These are phyloP conservation scores for Nomada fabriciana DNA, from an alignment of 2,888 invertebrate genomes.

Conservation along the genomic window DNA sequence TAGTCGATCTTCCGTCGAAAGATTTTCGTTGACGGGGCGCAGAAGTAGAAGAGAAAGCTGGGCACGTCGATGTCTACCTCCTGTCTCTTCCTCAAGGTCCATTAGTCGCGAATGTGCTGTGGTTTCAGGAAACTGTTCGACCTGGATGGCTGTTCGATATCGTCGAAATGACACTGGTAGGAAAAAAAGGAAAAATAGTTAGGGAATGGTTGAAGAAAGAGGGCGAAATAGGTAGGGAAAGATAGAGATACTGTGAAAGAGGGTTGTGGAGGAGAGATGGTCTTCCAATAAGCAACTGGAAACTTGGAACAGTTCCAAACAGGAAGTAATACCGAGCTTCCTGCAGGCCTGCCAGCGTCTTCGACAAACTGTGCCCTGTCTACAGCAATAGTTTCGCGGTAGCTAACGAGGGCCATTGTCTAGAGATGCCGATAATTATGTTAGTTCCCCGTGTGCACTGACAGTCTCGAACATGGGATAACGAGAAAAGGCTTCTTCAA, in stretches of 20 bases:
- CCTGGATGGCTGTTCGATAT: slow-evolving; percentile 63
- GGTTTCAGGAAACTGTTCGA: slow-evolving; percentile 66
- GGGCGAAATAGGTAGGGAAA: slow-evolving; percentile 27
- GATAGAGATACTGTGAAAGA: slow-evolving; percentile 41
- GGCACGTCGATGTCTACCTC: slow-evolving; percentile 52
- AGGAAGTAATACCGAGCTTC: slow-evolving; percentile 78
- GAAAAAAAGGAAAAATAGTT: slow-evolving; percentile 9
- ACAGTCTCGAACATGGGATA: slow-evolving; percentile 60
- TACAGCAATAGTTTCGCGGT: slow-evolving; percentile 70
- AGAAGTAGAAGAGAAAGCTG: slow-evolving; percentile 9
- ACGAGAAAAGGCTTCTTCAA: slow-evolving; percentile 46
- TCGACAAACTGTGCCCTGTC: slow-evolving; percentile 63
- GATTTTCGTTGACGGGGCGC: slow-evolving; percentile 37
- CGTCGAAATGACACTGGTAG: slow-evolving; percentile 38
- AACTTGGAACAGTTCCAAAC: slow-evolving; percentile 80
- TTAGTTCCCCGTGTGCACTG: slow-evolving; percentile 61
- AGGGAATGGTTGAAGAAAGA: slow-evolving; percentile 14
- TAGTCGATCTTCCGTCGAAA: neutral
- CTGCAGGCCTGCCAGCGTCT: slow-evolving; percentile 58
- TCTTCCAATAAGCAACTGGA: slow-evolving; percentile 77
- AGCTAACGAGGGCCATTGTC: slow-evolving; percentile 81
- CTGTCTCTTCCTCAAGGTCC: slow-evolving; percentile 64
- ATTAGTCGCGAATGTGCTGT: slow-evolving; percentile 71
- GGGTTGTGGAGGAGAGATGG: slow-evolving; percentile 51
- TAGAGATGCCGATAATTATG: slow-evolving; percentile 80